A percentile compares a stretch with the other conserved stretches of the same genome.
Evolutionary conservation across 2,888 invertebrate species (phyloP).

Genomic region (Amphiduros pacificus): DNA sequence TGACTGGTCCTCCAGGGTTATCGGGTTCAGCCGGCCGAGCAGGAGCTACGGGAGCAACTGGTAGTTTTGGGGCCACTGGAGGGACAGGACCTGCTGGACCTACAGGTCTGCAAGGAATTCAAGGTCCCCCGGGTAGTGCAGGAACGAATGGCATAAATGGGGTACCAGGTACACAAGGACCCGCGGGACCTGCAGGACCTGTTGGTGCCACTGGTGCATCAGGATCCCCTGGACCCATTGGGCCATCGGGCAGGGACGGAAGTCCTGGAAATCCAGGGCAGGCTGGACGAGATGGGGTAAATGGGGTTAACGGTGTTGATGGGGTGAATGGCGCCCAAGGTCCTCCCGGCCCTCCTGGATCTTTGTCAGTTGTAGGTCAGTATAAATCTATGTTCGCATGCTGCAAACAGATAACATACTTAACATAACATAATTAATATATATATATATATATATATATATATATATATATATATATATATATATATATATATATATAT

Average conservation of each 20-base stretch:
- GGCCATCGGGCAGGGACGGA: neutral
- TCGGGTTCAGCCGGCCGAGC: neutral
- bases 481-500: too few relatives aligned
- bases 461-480: too few relatives aligned
- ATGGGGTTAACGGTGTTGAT: conserved; percentile 12
- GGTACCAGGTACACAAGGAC: neutral
- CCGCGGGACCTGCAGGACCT: neutral
- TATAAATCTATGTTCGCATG: neutral
- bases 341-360: conserved; percentile 10
- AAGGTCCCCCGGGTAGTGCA: conserved; percentile 1
- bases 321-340: conserved; percentile 20
- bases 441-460: too few relatives aligned
- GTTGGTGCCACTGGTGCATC: conserved; percentile 2
- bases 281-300: conserved; percentile 13
- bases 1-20: neutral
- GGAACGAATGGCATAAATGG: neutral
- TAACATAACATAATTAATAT: too few relatives aligned
- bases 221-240: conserved; percentile 3
- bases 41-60: conserved; percentile 3
- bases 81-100: conserved; percentile 1
- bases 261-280: neutral
- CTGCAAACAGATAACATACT: too few relatives aligned
- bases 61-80: neutral
- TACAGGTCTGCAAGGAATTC: neutral
- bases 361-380: conserved; percentile 1